phyloP scores from a whole-genome alignment of 2,888 invertebrate genomes.

The Calameuta idolon region DNA sequence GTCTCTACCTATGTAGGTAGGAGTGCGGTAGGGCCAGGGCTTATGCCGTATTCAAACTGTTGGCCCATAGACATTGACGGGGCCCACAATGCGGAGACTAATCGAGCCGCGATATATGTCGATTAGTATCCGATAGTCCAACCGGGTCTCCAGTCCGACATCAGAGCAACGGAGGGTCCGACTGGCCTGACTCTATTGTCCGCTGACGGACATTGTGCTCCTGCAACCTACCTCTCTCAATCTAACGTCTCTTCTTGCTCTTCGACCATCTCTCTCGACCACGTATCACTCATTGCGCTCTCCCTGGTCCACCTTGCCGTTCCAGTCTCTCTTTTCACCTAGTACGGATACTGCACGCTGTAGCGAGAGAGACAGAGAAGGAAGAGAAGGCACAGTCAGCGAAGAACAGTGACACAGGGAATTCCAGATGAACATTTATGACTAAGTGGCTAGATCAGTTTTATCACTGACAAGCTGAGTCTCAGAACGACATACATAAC shows the following conservation, averaged over 20 bases:
- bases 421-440: constrained; percentile 4
- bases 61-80: constrained; percentile 45
- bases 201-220: constrained; percentile 24
- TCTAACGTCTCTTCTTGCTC: constrained; percentile 8
- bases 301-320: not conserved
- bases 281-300: not conserved
- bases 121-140: constrained; percentile 50
- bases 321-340: not conserved
- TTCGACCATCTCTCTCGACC: not conserved
- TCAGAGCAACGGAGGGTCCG: constrained; percentile 25
- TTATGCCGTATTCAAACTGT: constrained; percentile 26
- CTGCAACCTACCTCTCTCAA: constrained; percentile 24
- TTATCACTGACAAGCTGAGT: not conserved
- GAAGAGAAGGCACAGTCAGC: not conserved
- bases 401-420: constrained; percentile 1
- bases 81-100: constrained; percentile 51
- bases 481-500: not conserved
- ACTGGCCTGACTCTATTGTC: constrained; percentile 20
- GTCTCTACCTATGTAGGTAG: constrained; percentile 4
- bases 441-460: constrained; percentile 7
- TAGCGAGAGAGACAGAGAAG: not conserved
- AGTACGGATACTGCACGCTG: not conserved
- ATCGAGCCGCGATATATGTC: constrained; percentile 53
- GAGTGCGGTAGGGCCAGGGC: constrained; percentile 14
- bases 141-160: constrained; percentile 33